These are phyloP conservation scores for Taxidea taxus DNA, from an alignment of 2,113 vertebrate genomes.

Conservation along the genomic window DNA sequence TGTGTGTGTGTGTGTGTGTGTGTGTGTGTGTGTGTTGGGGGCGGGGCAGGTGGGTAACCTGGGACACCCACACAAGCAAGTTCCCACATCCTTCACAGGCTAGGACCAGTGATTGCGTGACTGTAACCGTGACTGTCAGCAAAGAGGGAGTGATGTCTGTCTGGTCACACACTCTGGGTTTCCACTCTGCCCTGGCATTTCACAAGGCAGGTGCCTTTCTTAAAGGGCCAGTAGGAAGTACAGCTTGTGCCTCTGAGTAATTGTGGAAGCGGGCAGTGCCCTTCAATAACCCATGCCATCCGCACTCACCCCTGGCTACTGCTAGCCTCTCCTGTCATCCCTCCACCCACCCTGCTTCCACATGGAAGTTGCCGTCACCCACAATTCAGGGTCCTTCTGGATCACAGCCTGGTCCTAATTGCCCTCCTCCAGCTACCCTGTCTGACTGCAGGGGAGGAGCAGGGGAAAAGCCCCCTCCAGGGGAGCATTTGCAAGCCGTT, in stretches of 20 bases:
- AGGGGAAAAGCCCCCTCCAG: not conserved
- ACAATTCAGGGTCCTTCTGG: not conserved
- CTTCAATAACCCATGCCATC: not conserved
- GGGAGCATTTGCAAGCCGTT: not conserved
- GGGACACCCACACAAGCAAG: not conserved
- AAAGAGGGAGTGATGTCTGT: constrained; percentile 33
- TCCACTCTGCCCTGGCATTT: constrained; percentile 41
- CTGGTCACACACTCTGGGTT: constrained; percentile 45
- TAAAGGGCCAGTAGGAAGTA: constrained; percentile 40
- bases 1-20: not conserved
- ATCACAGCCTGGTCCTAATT: not conserved
- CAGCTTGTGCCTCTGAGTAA: constrained; percentile 23
- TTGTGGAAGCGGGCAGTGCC: not conserved
- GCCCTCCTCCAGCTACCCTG: not conserved
- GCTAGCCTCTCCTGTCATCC: not conserved
- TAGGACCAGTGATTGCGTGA: not conserved
- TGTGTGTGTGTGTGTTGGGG: not conserved
- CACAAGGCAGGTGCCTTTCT: not conserved
- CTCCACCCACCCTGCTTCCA: not conserved
- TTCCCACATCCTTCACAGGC: not conserved
- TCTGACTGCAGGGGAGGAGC: not conserved
- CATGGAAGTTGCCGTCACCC: not conserved
- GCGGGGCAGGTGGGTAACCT: not conserved
- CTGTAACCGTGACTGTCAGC: constrained; percentile 12
- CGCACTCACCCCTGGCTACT: not conserved